A percentile compares a stretch with the other conserved stretches of the same genome.
Conservation (phyloP, 1,140 invertebrate genomes). For the Saxidomus purpurata region DNA sequence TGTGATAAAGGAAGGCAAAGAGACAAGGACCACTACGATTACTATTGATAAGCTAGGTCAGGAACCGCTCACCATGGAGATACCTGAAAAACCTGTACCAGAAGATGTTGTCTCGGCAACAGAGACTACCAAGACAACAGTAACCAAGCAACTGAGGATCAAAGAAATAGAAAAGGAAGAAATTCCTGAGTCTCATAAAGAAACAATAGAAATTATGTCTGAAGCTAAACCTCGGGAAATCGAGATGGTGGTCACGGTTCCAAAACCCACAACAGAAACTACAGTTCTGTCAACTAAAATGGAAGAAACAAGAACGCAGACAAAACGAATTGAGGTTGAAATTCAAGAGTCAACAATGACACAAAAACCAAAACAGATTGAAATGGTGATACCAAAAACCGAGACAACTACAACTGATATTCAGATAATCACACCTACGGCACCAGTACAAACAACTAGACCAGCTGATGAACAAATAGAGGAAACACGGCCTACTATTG, state of each 20-base stretch:
- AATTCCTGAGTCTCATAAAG: conserved; percentile 73
- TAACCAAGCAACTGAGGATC: conserved; percentile 60
- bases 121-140: conserved; percentile 74
- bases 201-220: conserved; percentile 82
- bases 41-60: conserved; percentile 69
- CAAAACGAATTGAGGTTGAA: conserved; percentile 82
- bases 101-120: conserved; percentile 75
- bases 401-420: conserved; percentile 56
- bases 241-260: conserved; percentile 74
- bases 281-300: conserved; percentile 61
- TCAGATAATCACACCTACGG: conserved; percentile 34
- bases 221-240: conserved; percentile 73
- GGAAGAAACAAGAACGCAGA: conserved; percentile 64
- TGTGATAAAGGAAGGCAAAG: conserved; percentile 75
- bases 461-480: conserved; percentile 78
- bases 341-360: conserved; percentile 79
- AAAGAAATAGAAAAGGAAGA: conserved; percentile 45
- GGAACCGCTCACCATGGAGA: conserved; percentile 75
- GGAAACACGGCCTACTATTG: conserved; percentile 76
- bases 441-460: conserved; percentile 70
- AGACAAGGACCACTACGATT: conserved; percentile 75
- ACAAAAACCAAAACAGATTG: conserved; percentile 77
- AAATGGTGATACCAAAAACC: conserved; percentile 73
- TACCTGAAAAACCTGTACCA: conserved; percentile 70
- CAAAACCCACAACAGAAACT: conserved; percentile 64